A percentile compares a stretch with the other conserved stretches of the same genome.
Evolutionary conservation across 2,888 invertebrate genomes (phyloP).

Genomic region (Callosobruchus maculatus): DNA sequence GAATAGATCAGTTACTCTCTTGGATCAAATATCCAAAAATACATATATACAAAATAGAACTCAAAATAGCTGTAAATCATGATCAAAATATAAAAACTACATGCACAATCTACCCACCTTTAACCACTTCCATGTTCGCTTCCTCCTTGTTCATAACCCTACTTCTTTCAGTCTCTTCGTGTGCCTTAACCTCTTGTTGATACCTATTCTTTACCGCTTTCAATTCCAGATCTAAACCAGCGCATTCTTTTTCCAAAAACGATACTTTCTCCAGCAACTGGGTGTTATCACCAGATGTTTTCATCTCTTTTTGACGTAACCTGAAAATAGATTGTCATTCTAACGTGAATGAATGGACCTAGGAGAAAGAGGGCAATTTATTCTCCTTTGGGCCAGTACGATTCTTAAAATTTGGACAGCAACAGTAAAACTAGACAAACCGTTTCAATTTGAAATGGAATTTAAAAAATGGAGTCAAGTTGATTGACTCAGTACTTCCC

Average conservation of each 20-base stretch:
- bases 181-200: conserved; percentile 82
- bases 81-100: conserved; percentile 8
- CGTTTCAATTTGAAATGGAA: too few relatives aligned
- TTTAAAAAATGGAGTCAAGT: too few relatives aligned
- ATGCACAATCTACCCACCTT: conserved; percentile 58
- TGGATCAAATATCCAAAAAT: neutral
- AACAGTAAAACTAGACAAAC: too few relatives aligned
- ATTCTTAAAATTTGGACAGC: too few relatives aligned
- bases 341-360: too few relatives aligned
- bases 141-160: conserved; percentile 84
- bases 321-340: neutral
- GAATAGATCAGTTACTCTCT: neutral
- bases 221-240: conserved; percentile 77
- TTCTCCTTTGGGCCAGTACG: too few relatives aligned
- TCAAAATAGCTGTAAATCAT: neutral
- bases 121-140: conserved; percentile 88
- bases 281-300: conserved; percentile 70
- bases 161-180: conserved; percentile 83
- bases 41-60: too few relatives aligned
- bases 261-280: conserved; percentile 78
- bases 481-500: too few relatives aligned
- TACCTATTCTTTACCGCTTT: conserved; percentile 80
- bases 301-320: conserved; percentile 61
- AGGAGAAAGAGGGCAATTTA: too few relatives aligned
- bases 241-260: conserved; percentile 82